A percentile compares a stretch with the other conserved stretches of the same genome.
phyloP scores from a whole-genome alignment of 2,797 vertebrate genomes.

The Scarus forsteni region DNA sequence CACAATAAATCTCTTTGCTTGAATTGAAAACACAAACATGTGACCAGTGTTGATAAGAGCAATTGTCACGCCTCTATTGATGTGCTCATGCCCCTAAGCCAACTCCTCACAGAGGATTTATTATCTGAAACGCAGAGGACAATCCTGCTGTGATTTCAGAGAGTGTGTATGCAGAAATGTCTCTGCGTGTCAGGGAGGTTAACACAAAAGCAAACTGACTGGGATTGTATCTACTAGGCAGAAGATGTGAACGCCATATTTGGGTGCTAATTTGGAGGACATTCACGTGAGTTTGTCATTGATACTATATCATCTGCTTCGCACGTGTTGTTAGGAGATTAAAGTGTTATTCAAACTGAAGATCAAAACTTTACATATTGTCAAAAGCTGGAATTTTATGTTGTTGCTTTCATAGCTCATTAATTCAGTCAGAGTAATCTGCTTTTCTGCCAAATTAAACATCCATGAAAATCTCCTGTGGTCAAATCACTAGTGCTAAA shows the following conservation, averaged over 20 bases:
- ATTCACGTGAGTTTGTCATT: conserved; percentile 66
- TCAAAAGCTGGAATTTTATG: neutral
- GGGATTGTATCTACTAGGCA: conserved; percentile 56
- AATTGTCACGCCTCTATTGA: conserved; percentile 5
- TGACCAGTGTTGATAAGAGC: conserved; percentile 20
- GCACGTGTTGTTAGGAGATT: conserved; percentile 67
- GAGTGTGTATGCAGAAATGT: conserved; percentile 8
- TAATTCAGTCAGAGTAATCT: neutral
- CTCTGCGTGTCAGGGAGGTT: conserved; percentile 14
- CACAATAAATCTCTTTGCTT: conserved; percentile 21
- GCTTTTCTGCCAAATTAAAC: neutral
- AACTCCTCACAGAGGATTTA: conserved; percentile 18
- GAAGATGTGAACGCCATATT: conserved; percentile 52
- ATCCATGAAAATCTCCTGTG: neutral
- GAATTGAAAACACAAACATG: conserved; percentile 17
- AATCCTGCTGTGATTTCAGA: neutral
- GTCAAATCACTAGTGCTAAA: conserved; percentile 17
- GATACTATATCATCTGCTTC: conserved; percentile 69
- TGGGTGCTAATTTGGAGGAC: conserved; percentile 57
- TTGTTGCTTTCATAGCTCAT: neutral
- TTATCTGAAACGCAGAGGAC: conserved; percentile 19
- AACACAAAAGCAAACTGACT: conserved; percentile 41
- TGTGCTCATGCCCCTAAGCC: conserved; percentile 6
- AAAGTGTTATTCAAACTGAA: conserved; percentile 33
- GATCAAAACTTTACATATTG: conserved; percentile 3